A percentile compares a stretch with the other conserved stretches of the same genome.
phyloP scores from a whole-genome alignment of 1,140 invertebrate species.

The Drosophila tani region DNA sequence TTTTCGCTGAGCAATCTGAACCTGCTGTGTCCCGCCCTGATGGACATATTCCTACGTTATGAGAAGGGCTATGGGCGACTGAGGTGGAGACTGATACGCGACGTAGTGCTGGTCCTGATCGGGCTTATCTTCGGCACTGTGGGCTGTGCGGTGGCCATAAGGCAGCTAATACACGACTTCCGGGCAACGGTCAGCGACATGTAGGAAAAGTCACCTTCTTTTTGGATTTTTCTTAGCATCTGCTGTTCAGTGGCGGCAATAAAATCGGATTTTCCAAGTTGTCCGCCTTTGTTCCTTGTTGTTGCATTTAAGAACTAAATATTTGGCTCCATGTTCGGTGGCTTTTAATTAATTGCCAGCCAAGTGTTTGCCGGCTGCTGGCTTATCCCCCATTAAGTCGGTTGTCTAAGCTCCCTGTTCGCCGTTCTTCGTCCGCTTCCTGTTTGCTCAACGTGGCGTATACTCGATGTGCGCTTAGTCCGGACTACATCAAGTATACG shows the following conservation, averaged over 20 bases:
- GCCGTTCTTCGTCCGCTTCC: constrained; percentile 10
- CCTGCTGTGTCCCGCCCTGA: constrained; percentile 62
- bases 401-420: constrained; percentile 37
- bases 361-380: constrained; percentile 53
- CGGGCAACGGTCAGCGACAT: constrained; percentile 19
- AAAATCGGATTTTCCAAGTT: constrained; percentile 42
- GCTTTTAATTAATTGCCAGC: constrained; percentile 71
- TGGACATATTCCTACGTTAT: constrained; percentile 62
- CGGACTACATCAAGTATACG: constrained; percentile 30
- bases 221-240: not conserved
- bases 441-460: constrained; percentile 62
- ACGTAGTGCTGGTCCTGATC: constrained; percentile 51
- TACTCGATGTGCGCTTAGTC: constrained; percentile 31
- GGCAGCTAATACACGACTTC: constrained; percentile 54
- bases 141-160: constrained; percentile 58
- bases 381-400: constrained; percentile 44
- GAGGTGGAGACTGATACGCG: constrained; percentile 59
- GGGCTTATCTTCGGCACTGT: constrained; percentile 56
- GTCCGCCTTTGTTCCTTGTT: constrained; percentile 2
- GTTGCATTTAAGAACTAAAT: constrained; percentile 40
- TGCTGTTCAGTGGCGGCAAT: constrained; percentile 4
- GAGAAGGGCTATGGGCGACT: constrained; percentile 47
- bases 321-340: constrained; percentile 42
- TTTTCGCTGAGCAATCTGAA: constrained; percentile 68
- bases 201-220: not conserved